phyloP scores from a whole-genome alignment of 1,140 invertebrate genomes.

The Lasioglossum baleicum region DNA sequence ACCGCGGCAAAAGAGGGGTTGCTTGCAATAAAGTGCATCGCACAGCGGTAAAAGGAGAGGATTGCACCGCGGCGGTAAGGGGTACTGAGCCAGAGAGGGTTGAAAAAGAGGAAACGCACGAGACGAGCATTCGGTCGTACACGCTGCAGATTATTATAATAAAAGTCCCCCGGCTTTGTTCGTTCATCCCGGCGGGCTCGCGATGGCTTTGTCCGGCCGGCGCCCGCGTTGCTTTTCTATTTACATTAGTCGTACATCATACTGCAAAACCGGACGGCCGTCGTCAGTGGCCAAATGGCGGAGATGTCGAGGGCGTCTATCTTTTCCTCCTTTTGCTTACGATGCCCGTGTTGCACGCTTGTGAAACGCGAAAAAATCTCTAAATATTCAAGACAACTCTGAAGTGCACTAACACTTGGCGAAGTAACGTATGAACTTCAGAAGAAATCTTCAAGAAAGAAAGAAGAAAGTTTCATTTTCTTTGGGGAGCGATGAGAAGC shows the following conservation, averaged over 20 bases:
- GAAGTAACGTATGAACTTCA: no score
- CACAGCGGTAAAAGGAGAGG: constrained; percentile 31
- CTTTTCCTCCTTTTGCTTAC: not conserved
- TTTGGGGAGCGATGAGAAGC: no score
- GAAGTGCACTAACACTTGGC: no score
- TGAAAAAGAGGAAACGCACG: constrained; percentile 28
- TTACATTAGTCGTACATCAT: constrained; percentile 55
- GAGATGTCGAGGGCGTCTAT: constrained; percentile 29
- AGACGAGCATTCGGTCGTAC: constrained; percentile 42
- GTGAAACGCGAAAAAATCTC: not conserved
- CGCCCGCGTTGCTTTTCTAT: constrained; percentile 53
- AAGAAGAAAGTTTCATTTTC: no score
- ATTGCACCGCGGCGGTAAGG: constrained; percentile 29
- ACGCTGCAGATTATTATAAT: constrained; percentile 67
- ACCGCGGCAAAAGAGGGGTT: constrained; percentile 39
- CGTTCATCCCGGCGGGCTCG: constrained; percentile 16
- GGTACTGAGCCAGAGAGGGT: constrained; percentile 43
- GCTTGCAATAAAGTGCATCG: constrained; percentile 63
- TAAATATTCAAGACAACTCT: not conserved
- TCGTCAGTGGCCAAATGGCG: constrained; percentile 51
- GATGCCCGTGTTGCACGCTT: not conserved
- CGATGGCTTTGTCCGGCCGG: constrained; percentile 53
- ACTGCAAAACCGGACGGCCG: constrained; percentile 39
- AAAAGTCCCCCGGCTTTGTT: constrained; percentile 61
- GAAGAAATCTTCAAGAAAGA: no score